These are phyloP conservation scores for Amyelois transitella DNA, from an alignment of 1,140 invertebrate genomes.

Conservation along the genomic window DNA sequence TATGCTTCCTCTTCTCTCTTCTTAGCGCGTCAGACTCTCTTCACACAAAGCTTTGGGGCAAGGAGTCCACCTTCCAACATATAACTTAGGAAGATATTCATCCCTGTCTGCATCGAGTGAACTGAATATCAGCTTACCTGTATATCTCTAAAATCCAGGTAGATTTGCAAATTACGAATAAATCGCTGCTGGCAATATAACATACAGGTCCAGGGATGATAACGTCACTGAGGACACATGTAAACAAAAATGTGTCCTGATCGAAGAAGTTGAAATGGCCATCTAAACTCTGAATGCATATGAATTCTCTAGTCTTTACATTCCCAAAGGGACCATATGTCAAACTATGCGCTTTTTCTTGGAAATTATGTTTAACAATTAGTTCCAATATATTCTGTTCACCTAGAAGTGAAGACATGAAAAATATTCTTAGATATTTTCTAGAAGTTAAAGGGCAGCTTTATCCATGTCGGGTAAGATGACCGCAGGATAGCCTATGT, in stretches of 20 bases:
- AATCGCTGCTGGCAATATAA: slow-evolving; percentile 86
- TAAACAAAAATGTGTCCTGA: slow-evolving; percentile 89
- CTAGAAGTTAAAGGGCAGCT: too few species aligned
- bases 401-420: slow-evolving; percentile 56
- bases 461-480: too few species aligned
- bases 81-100: too few species aligned
- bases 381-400: slow-evolving; percentile 77
- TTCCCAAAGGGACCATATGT: slow-evolving; percentile 88
- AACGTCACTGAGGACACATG: slow-evolving; percentile 82
- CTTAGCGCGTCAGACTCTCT: too few species aligned
- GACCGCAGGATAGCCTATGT: too few species aligned
- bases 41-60: too few species aligned
- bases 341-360: slow-evolving; percentile 79
- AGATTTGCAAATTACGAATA: slow-evolving; percentile 85
- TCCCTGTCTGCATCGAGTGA: too few species aligned
- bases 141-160: slow-evolving; percentile 86
- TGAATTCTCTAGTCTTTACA: slow-evolving; percentile 84
- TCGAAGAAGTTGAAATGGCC: slow-evolving; percentile 90
- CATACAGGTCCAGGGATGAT: slow-evolving; percentile 85
- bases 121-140: slow-evolving; percentile 75
- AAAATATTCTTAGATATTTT: neutral
- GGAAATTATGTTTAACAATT: slow-evolving; percentile 80
- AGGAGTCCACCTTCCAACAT: too few species aligned
- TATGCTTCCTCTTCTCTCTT: too few species aligned
- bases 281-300: slow-evolving; percentile 91